Percentiles rank a stretch among this genome's conserved stretches.
phyloP scores from a whole-genome alignment of 2,797 vertebrate genomes.

The Platalea minor region DNA sequence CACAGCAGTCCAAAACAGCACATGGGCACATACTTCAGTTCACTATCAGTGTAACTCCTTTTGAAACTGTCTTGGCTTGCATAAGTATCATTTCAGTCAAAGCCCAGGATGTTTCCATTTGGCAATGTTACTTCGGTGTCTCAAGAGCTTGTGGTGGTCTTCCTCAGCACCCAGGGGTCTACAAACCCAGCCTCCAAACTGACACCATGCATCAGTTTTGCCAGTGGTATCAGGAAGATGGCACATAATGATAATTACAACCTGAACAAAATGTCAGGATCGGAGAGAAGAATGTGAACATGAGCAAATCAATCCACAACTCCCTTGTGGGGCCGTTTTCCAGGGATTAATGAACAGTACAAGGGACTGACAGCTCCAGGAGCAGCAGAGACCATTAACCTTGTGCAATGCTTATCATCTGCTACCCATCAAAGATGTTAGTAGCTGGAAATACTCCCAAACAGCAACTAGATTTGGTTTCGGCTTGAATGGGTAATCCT shows the following conservation, averaged over 20 bases:
- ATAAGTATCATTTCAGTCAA: background rate
- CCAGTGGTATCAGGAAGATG: background rate
- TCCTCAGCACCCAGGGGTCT: background rate
- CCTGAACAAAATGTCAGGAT: background rate
- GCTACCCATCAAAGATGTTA: background rate
- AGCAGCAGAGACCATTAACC: background rate
- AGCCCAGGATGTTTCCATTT: background rate
- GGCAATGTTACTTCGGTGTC: background rate
- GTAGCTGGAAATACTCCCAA: background rate
- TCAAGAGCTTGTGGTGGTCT: background rate
- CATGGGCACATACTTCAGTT: background rate
- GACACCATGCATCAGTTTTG: background rate
- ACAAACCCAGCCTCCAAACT: background rate
- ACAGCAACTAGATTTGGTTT: background rate
- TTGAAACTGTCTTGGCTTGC: background rate
- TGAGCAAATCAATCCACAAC: background rate
- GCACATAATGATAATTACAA: background rate
- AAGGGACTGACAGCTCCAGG: background rate
- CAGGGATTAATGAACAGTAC: background rate
- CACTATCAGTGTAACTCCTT: background rate
- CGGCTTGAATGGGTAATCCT: background rate
- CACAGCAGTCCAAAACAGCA: background rate
- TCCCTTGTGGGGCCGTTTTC: background rate
- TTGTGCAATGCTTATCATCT: background rate
- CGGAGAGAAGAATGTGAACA: background rate